A percentile compares a stretch with the other conserved stretches of the same genome.
Evolutionary conservation across 2,888 invertebrate species (phyloP).

Genomic region (Agonopterix alstromeriana): DNA sequence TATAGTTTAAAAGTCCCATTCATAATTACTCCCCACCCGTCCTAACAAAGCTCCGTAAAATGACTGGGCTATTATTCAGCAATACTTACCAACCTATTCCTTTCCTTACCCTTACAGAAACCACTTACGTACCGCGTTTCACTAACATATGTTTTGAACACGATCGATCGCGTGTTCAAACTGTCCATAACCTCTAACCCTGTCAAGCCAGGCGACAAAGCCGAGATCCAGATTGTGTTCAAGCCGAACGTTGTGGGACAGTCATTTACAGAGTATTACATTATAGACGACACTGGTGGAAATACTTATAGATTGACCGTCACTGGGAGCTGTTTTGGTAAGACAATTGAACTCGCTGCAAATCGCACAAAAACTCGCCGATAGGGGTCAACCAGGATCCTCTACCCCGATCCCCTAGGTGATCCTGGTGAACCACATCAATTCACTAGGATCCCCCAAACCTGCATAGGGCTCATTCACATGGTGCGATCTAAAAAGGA

Average conservation of each 20-base stretch:
- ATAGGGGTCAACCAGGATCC: too few relatives aligned
- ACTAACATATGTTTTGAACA: constrained; percentile 48
- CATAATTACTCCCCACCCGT: too few relatives aligned
- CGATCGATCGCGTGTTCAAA: constrained; percentile 56
- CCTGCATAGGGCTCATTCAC: too few relatives aligned
- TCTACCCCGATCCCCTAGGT: too few relatives aligned
- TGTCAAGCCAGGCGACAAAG: constrained; percentile 38
- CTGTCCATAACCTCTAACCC: constrained; percentile 38
- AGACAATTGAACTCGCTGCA: not conserved
- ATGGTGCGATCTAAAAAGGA: too few relatives aligned
- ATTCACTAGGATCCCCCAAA: too few relatives aligned
- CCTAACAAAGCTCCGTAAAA: too few relatives aligned
- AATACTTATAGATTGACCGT: constrained; percentile 49
- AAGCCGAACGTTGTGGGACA: constrained; percentile 49
- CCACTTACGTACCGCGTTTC: constrained; percentile 46
- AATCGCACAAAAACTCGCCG: too few relatives aligned
- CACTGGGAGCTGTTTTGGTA: constrained; percentile 57
- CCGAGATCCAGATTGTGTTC: constrained; percentile 41
- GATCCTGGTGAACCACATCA: too few relatives aligned
- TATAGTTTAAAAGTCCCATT: too few relatives aligned
- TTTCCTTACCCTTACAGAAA: constrained; percentile 27
- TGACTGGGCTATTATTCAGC: too few relatives aligned
- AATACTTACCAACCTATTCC: not conserved
- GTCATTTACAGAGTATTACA: constrained; percentile 60
- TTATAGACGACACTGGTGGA: constrained; percentile 50